Conservation (phyloP, 2,113 vertebrate species). For the Todiramphus saurophagus region DNA sequence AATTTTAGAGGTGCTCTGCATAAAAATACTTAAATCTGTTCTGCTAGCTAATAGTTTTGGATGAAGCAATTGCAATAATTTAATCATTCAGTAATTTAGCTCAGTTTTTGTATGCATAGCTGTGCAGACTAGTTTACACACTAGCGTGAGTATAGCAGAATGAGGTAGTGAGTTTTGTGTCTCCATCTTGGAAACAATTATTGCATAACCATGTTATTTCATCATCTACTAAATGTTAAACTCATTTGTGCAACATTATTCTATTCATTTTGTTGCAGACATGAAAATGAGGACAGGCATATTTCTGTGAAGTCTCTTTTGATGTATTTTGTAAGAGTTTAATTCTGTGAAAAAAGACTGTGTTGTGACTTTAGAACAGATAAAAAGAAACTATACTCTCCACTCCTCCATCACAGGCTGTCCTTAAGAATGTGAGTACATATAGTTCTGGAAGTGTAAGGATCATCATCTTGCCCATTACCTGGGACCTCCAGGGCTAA, state of each 20-base stretch:
- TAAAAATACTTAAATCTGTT: neutral
- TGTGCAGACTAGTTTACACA: neutral
- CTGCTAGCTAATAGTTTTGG: neutral
- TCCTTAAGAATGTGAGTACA: neutral
- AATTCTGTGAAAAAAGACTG: neutral
- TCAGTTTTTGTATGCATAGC: neutral
- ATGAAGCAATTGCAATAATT: neutral
- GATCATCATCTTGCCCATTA: conserved; percentile 35
- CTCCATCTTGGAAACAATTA: neutral
- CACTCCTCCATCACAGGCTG: neutral
- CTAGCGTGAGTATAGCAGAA: neutral
- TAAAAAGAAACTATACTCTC: neutral
- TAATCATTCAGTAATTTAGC: neutral
- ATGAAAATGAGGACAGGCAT: neutral
- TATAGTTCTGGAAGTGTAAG: conserved; percentile 25
- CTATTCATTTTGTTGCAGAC: neutral
- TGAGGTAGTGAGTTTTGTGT: neutral
- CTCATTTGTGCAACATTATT: conserved; percentile 14
- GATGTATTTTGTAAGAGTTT: conserved; percentile 49
- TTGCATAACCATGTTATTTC: conserved; percentile 16
- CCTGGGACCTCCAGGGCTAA: conserved; percentile 42
- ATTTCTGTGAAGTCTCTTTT: conserved; percentile 34
- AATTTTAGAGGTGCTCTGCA: too few species aligned
- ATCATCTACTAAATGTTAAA: conserved; percentile 16
- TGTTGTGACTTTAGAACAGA: neutral